Evolutionary conservation across 2,797 vertebrate genomes (phyloP).

Genomic region (Rhabdophis nuchalis): DNA sequence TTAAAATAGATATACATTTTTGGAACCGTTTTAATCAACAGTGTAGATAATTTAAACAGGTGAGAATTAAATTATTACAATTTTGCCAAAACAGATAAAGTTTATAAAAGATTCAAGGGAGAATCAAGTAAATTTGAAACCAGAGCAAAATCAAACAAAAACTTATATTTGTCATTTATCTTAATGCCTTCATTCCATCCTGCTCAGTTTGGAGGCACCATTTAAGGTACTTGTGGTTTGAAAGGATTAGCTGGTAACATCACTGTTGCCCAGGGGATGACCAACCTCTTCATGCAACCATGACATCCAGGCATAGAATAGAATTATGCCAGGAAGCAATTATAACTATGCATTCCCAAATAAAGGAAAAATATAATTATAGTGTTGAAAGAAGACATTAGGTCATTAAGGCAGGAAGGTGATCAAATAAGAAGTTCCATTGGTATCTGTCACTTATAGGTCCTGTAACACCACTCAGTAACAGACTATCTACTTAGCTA

Average conservation of each 20-base stretch:
- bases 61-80: neutral
- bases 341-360: neutral
- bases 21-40: neutral
- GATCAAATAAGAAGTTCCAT: neutral
- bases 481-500: neutral
- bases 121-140: neutral
- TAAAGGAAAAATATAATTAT: neutral
- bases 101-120: neutral
- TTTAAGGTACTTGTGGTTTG: neutral
- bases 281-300: neutral
- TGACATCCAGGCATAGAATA: neutral
- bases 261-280: neutral
- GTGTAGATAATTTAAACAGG: neutral
- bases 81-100: neutral
- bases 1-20: neutral
- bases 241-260: neutral
- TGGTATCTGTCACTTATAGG: neutral
- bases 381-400: neutral
- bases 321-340: neutral
- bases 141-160: neutral
- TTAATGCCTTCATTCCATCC: neutral
- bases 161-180: neutral
- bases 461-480: neutral
- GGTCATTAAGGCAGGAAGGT: neutral
- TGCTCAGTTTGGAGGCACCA: neutral